Evolutionary conservation across 2,797 vertebrate species (phyloP).

Genomic region (Malacoctenus gilli): DNA sequence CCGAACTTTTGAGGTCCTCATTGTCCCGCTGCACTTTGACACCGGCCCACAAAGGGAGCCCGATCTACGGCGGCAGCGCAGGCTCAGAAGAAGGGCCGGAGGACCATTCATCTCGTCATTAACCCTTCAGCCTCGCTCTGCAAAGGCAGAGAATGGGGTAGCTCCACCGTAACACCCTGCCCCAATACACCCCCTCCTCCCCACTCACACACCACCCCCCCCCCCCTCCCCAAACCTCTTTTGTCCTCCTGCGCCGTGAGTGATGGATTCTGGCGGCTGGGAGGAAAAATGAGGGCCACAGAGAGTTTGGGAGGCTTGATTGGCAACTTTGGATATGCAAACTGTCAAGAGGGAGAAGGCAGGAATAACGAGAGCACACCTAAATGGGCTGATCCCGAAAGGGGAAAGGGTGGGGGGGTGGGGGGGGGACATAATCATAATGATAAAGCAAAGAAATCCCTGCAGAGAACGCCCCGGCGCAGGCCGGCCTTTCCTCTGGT

Average conservation of each 20-base stretch:
- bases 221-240: conserved; percentile 66
- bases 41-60: conserved; percentile 71
- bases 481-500: conserved; percentile 62
- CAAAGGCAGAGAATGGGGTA: conserved; percentile 70
- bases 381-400: conserved; percentile 54
- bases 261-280: conserved; percentile 79
- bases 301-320: conserved; percentile 70
- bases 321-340: conserved; percentile 75
- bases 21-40: conserved; percentile 73
- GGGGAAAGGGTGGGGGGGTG: conserved; percentile 54
- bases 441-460: conserved; percentile 72
- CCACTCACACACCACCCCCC: conserved; percentile 45
- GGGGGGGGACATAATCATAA: conserved; percentile 69
- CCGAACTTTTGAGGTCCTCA: conserved; percentile 69
- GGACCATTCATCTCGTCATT: conserved; percentile 74
- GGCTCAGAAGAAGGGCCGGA: conserved; percentile 63
- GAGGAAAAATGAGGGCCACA: conserved; percentile 61
- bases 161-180: conserved; percentile 70
- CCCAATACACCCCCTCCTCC: conserved; percentile 55
- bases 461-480: conserved; percentile 51
- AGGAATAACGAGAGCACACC: conserved; percentile 67
- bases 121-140: conserved; percentile 67
- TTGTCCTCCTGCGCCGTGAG: conserved; percentile 76
- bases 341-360: conserved; percentile 71
- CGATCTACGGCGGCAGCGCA: conserved; percentile 64